These are phyloP conservation scores for Cinclus cinclus DNA, from an alignment of 2,113 vertebrate genomes.

Conservation along the genomic window DNA sequence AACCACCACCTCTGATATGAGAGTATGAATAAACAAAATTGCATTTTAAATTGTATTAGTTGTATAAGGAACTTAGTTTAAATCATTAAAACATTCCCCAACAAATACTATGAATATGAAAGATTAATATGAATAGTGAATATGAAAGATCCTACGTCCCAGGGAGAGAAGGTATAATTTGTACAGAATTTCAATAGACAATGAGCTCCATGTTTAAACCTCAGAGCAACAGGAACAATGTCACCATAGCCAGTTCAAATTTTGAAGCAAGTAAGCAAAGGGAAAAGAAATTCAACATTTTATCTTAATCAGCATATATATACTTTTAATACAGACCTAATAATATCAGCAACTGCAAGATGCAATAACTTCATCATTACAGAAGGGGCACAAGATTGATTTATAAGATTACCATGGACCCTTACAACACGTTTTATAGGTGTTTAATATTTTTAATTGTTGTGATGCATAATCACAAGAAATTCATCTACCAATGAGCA, in stretches of 20 bases:
- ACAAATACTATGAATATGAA: neutral
- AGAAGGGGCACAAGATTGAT: neutral
- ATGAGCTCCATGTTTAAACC: neutral
- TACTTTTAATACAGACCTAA: neutral
- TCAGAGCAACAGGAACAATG: neutral
- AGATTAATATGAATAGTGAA: neutral
- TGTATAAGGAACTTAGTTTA: neutral
- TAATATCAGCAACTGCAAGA: neutral
- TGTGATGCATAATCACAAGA: neutral
- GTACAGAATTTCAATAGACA: neutral
- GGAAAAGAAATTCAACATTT: neutral
- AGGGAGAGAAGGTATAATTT: neutral
- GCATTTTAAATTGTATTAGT: neutral
- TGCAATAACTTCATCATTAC: neutral
- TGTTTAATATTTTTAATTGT: neutral
- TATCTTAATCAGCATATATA: neutral
- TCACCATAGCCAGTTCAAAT: neutral
- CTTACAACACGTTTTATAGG: neutral
- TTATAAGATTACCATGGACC: neutral
- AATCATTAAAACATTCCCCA: neutral
- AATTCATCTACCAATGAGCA: neutral
- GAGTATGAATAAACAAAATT: neutral
- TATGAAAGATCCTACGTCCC: neutral
- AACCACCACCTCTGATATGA: neutral
- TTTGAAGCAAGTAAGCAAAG: neutral